These are phyloP conservation scores for Muscicapa striata DNA, from an alignment of 2,797 vertebrate genomes.

Conservation along the genomic window DNA sequence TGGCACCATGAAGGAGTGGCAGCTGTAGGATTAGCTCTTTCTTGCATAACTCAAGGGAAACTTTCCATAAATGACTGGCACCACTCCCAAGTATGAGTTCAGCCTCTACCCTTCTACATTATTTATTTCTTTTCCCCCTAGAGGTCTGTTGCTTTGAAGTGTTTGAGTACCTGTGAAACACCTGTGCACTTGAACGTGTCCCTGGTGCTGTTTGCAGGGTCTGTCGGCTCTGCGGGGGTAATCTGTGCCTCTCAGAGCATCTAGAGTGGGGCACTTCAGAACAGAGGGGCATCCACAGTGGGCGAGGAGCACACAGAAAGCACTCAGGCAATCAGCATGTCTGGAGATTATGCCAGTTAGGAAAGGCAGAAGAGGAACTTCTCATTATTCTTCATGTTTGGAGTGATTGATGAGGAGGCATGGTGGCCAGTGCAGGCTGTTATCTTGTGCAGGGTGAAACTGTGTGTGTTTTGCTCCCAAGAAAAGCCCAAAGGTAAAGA, in stretches of 20 bases:
- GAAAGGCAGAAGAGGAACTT: not conserved
- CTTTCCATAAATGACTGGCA: not conserved
- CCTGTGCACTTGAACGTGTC: not conserved
- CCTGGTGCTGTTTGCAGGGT: not conserved
- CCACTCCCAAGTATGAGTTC: not conserved
- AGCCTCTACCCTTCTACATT: not conserved
- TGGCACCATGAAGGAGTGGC: not conserved
- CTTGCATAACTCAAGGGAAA: not conserved
- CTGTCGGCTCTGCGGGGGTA: not conserved
- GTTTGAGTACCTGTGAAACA: not conserved
- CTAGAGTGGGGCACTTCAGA: not conserved
- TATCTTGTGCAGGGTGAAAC: not conserved
- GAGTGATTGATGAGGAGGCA: not conserved
- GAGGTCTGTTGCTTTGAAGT: not conserved
- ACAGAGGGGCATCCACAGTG: accelerated
- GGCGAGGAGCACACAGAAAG: not conserved
- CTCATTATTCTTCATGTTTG: not conserved
- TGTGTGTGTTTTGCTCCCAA: not conserved
- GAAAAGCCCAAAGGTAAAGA: not conserved
- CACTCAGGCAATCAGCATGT: accelerated
- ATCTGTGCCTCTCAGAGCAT: not conserved
- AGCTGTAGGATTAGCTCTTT: not conserved
- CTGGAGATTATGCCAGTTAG: not conserved
- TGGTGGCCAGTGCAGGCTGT: not conserved
- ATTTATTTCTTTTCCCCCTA: not conserved